phyloP scores from a whole-genome alignment of 53 echinoderm and acorn worm species.

The Zoroaster sp. region DNA sequence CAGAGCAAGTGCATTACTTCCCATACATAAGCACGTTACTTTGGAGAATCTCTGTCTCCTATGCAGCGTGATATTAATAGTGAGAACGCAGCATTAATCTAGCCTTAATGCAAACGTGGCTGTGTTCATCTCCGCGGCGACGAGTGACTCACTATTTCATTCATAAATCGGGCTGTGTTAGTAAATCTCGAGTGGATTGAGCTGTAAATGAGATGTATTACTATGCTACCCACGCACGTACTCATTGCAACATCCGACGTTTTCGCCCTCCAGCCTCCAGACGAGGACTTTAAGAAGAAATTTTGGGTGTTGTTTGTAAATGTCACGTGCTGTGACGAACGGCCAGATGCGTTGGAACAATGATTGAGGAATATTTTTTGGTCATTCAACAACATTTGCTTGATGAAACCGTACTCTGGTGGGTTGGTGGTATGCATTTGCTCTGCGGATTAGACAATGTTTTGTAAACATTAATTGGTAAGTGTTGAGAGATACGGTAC shows the following conservation, averaged over 20 bases:
- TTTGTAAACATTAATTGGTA: background rate
- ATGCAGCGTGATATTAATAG: background rate
- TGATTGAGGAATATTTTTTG: conserved; percentile 37
- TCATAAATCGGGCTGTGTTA: conserved; percentile 24
- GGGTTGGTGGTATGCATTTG: background rate
- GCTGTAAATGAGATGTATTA: conserved; percentile 14
- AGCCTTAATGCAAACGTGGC: conserved; percentile 12
- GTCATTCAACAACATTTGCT: background rate
- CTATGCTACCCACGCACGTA: background rate
- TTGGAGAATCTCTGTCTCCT: background rate
- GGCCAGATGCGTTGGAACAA: background rate
- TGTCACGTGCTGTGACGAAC: background rate
- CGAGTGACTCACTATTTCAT: conserved; percentile 33
- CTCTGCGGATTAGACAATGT: background rate
- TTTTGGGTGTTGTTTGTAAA: conserved; percentile 1
- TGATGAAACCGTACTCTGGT: background rate
- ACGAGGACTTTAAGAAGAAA: background rate
- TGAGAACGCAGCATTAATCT: background rate
- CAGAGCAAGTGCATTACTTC: background rate
- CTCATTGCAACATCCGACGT: background rate
- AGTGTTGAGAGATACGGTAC: background rate
- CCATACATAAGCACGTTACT: background rate
- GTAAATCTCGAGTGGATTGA: background rate
- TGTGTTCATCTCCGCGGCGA: background rate
- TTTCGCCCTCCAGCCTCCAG: background rate